phyloP scores from a whole-genome alignment of 2,888 invertebrate species.

The Drosophila testacea region DNA sequence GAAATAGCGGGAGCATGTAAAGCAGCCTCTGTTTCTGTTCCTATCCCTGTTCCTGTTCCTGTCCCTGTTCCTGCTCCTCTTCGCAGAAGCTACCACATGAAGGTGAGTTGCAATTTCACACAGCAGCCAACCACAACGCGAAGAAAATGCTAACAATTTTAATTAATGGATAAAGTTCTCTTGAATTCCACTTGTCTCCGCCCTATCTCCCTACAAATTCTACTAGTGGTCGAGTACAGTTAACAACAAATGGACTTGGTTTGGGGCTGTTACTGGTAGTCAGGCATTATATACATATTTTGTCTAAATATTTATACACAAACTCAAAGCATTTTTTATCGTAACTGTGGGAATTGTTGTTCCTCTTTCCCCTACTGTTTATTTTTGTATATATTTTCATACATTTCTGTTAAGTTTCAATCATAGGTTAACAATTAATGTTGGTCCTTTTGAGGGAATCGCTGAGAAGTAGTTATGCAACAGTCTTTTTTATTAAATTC shows the following conservation, averaged over 20 bases:
- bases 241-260: not conserved
- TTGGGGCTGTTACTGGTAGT: slow-evolving; percentile 2
- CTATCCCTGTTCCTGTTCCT: not conserved
- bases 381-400: not conserved
- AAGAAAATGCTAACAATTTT: slow-evolving; percentile 80
- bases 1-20: slow-evolving; percentile 34
- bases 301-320: slow-evolving; percentile 60
- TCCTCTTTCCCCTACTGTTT: not conserved
- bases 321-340: slow-evolving; percentile 33
- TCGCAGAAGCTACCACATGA: slow-evolving; percentile 5
- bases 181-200: slow-evolving; percentile 57
- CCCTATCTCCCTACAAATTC: not conserved
- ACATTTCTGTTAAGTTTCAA: not conserved
- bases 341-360: slow-evolving; percentile 4
- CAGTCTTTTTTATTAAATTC: slow-evolving; percentile 50
- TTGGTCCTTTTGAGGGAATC: not conserved
- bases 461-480: slow-evolving; percentile 40
- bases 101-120: slow-evolving; percentile 38
- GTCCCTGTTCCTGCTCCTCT: not conserved
- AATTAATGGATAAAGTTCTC: slow-evolving; percentile 84
- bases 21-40: not conserved
- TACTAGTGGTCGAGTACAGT: slow-evolving; percentile 23
- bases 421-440: not conserved
- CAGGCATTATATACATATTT: slow-evolving; percentile 51
- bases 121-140: slow-evolving; percentile 67